A percentile compares a stretch with the other conserved stretches of the same genome.
Evolutionary conservation across 2,888 invertebrate genomes (phyloP).

Genomic region (Rotaria sp.): DNA sequence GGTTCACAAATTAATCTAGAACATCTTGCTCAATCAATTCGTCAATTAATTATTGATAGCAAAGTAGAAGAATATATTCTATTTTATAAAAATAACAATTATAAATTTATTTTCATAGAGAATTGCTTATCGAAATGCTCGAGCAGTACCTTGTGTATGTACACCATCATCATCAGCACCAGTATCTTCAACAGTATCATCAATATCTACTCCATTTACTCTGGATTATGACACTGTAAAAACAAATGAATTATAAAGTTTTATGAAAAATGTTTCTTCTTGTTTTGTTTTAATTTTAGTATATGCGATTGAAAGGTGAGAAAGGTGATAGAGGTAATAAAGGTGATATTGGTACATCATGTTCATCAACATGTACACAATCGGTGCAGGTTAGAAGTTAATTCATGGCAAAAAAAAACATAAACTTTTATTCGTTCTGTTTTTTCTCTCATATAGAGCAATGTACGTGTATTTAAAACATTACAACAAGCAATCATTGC

Average conservation of each 20-base stretch:
- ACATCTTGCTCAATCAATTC: not conserved
- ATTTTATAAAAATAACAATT: not conserved
- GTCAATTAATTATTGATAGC: not conserved
- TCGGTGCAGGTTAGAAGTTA: not conserved
- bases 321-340: not conserved
- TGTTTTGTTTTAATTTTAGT: not conserved
- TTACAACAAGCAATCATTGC: not conserved
- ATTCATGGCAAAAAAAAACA: not conserved
- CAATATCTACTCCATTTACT: not conserved
- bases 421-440: too few relatives aligned
- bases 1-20: not conserved
- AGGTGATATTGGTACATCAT: not conserved
- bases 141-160: not conserved
- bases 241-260: not conserved
- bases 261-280: not conserved
- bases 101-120: not conserved
- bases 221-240: not conserved
- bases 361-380: not conserved
- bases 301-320: not conserved
- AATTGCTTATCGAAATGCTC: not conserved
- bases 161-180: not conserved
- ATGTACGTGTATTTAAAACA: not conserved
- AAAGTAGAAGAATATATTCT: not conserved
- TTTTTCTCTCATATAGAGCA: not conserved
- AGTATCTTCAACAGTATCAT: not conserved